These are phyloP conservation scores for Bombus confusus DNA, from an alignment of 1,140 invertebrate genomes.

Conservation along the genomic window DNA sequence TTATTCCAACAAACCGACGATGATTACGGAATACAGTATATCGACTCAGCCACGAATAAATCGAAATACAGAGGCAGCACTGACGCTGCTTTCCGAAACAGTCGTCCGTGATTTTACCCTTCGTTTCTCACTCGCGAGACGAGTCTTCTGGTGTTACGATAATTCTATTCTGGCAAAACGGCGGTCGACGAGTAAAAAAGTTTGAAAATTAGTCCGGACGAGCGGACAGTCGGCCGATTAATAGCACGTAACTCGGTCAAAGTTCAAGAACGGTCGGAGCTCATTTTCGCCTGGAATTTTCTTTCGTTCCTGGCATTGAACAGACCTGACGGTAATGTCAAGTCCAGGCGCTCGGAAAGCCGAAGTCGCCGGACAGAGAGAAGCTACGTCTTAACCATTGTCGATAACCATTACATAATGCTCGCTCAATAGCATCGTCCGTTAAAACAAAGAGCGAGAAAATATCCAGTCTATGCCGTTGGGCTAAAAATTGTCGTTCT, in stretches of 20 bases:
- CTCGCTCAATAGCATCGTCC: not conserved
- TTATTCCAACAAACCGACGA: no score
- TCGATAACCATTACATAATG: slow-evolving; percentile 42
- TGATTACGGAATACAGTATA: no score
- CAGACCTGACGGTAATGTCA: slow-evolving; percentile 23
- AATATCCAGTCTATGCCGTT: no score
- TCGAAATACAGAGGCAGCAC: no score
- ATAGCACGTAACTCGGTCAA: slow-evolving; percentile 24
- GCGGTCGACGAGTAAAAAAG: not conserved
- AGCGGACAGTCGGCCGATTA: not conserved
- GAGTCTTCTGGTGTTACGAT: no score
- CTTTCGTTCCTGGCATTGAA: slow-evolving; percentile 23
- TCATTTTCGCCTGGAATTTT: slow-evolving; percentile 28
- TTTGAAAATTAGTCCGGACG: slow-evolving; percentile 5
- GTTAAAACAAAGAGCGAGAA: not conserved
- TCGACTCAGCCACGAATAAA: no score
- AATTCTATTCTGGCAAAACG: no score
- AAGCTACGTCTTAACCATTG: slow-evolving; percentile 41
- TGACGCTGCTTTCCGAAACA: no score
- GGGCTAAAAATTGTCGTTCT: not conserved
- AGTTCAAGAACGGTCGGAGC: slow-evolving; percentile 39
- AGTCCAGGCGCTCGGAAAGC: slow-evolving; percentile 30
- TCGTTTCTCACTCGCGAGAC: no score
- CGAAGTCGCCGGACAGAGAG: slow-evolving; percentile 6
- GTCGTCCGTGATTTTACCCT: no score